phyloP scores from a whole-genome alignment of 2,888 invertebrate genomes.

The Lycaena phlaeas region DNA sequence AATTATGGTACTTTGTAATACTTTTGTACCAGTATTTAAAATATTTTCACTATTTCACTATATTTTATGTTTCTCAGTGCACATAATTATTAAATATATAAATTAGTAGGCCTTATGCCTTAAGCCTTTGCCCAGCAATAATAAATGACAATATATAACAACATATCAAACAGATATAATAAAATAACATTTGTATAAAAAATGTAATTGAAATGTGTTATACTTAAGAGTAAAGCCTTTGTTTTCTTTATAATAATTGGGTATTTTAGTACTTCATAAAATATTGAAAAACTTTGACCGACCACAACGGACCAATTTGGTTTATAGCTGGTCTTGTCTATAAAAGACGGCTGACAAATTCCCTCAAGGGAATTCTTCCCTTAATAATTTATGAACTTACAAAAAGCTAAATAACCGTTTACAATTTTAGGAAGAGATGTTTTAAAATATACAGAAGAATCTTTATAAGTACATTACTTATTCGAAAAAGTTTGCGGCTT shows the following conservation, averaged over 20 bases:
- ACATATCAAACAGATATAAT: not conserved
- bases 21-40: too few relatives aligned
- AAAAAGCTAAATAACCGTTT: constrained; percentile 24
- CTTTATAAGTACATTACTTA: constrained; percentile 11
- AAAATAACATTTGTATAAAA: not conserved
- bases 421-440: constrained; percentile 17
- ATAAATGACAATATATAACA: too few relatives aligned
- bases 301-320: constrained; percentile 45
- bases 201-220: not conserved
- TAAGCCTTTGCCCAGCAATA: too few relatives aligned
- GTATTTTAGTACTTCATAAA: constrained; percentile 30
- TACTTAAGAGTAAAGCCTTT: not conserved
- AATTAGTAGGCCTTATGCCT: too few relatives aligned
- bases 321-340: constrained; percentile 44
- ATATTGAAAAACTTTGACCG: constrained; percentile 38
- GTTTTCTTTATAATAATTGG: constrained; percentile 12
- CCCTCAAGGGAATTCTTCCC: constrained; percentile 34
- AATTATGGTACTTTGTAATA: too few relatives aligned
- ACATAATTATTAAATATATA: too few relatives aligned
- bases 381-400: constrained; percentile 42
- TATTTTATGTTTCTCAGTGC: too few relatives aligned
- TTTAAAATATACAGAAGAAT: constrained; percentile 11
- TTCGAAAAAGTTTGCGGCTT: not conserved
- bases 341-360: constrained; percentile 44
- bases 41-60: too few relatives aligned